A percentile compares a stretch with the other conserved stretches of the same genome.
Conservation (phyloP, 2,797 vertebrate species). For the Spatula clypeata region DNA sequence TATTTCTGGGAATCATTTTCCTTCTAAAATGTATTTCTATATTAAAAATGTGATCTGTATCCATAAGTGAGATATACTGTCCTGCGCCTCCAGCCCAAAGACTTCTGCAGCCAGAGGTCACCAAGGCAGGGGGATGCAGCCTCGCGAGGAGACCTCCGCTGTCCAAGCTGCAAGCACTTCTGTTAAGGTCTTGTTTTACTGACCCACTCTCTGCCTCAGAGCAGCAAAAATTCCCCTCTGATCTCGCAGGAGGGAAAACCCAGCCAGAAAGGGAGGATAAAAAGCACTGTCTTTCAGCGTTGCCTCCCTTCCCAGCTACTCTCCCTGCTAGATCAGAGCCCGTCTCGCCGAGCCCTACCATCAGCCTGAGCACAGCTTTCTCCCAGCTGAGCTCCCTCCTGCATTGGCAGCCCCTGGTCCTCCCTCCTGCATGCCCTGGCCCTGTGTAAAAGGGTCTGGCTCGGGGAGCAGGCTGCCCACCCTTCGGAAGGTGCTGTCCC, state of each 20-base stretch:
- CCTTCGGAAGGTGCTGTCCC: not conserved
- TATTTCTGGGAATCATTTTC: slow-evolving; percentile 71
- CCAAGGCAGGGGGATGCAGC: not conserved
- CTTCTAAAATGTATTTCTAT: slow-evolving; percentile 47
- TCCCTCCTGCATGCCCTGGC: not conserved
- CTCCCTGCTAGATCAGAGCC: not conserved
- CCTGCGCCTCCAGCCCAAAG: not conserved
- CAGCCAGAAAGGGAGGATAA: not conserved
- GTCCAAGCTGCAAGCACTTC: not conserved
- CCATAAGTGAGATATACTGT: not conserved
- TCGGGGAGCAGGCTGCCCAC: not conserved
- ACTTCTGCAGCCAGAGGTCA: slow-evolving; percentile 33
- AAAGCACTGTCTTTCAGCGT: not conserved
- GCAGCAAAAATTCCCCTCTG: slow-evolving; percentile 1
- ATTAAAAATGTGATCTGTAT: slow-evolving; percentile 61
- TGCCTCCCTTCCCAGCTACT: not conserved
- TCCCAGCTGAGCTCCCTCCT: not conserved
- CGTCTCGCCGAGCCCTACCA: rapidly evolving
- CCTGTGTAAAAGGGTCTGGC: rapidly evolving
- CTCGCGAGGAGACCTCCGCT: not conserved
- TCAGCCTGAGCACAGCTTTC: not conserved
- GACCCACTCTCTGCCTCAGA: not conserved
- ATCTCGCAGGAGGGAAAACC: not conserved
- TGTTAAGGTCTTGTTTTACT: not conserved
- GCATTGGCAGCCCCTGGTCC: not conserved